Evolutionary conservation across 2,888 invertebrate species (phyloP).

Genomic region (Gymnocheta viridis): DNA sequence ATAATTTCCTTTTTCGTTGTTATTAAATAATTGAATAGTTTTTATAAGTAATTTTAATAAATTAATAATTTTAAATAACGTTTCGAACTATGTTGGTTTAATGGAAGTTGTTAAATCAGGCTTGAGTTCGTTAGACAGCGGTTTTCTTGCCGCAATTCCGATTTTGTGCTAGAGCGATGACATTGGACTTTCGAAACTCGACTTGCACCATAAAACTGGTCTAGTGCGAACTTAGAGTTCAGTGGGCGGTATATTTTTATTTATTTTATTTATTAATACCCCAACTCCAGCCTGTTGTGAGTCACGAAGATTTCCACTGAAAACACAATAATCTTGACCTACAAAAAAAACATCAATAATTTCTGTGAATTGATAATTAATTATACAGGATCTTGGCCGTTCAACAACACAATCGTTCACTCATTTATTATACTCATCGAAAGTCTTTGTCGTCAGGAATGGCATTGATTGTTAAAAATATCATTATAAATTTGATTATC

Average conservation of each 20-base stretch:
- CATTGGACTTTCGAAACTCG: too few relatives aligned
- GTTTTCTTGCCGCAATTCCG: too few relatives aligned
- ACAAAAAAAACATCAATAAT: conserved; percentile 40
- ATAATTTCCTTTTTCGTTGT: too few relatives aligned
- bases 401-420: not conserved
- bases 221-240: too few relatives aligned
- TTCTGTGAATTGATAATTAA: conserved; percentile 26
- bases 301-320: conserved; percentile 6
- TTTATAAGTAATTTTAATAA: too few relatives aligned
- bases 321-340: conserved; percentile 42
- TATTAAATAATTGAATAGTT: too few relatives aligned
- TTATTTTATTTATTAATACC: not conserved
- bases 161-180: too few relatives aligned
- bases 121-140: too few relatives aligned
- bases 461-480: not conserved
- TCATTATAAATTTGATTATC: not conserved
- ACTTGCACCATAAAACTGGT: too few relatives aligned
- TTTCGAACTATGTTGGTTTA: too few relatives aligned
- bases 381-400: conserved; percentile 1
- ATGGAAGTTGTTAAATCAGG: too few relatives aligned
- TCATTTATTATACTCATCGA: not conserved
- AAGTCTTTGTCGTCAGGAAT: not conserved
- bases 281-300: conserved; percentile 6
- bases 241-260: conserved; percentile 5
- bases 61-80: too few relatives aligned